Base-by-base conservation (phyloP, 2,113 vertebrate genomes). In the Vicugna pacos region DNA sequence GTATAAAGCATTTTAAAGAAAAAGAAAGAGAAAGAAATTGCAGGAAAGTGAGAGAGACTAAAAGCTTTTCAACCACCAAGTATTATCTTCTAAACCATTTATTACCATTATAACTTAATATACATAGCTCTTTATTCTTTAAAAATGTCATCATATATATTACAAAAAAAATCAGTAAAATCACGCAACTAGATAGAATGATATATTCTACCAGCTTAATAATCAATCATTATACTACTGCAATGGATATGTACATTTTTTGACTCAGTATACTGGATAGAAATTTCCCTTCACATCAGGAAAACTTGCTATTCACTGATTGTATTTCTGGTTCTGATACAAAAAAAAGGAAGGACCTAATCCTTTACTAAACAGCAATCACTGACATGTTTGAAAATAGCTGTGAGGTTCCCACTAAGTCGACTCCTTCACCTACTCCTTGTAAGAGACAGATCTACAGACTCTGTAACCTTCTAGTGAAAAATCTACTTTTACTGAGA, bases 401-500 rank as follows among this genome's bases (percentile, higher is more conserved):
- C 24, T 65, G 38, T 46, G 32, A 82, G 28, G 22, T 92, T 77
- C 28, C 65, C 12, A 82, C 13, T 70, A 67, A 69, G 14, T 83
- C 52, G 72, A 35, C 28, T 81, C 14, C 75, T 58, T 72, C 28
- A 64, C 9, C 12, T 26, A 38, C 48, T 83, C 77, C 38, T 62
- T 76, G 0, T 2, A 67, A 65, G 20, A 93, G 19, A 75, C 0
- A n/a, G 28, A 56, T 26, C 24, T 42, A 84, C 7, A 87, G 56
- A 87, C 14, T 52, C 22, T 54, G 11, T 64, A 76, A 93, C 14
- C 72, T 26, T 30, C 11, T 83, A 28, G 28, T 64, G 70, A 48
- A 72, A 81, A 76, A 89, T 67, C 14, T 46, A 26, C 20, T 91
- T 96, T 92, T 48, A 60, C 48, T 94, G 5, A 50, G 64, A 96